These are phyloP conservation scores for Seriola rivoliana DNA, from an alignment of 2,113 vertebrate genomes.

Conservation along the genomic window DNA sequence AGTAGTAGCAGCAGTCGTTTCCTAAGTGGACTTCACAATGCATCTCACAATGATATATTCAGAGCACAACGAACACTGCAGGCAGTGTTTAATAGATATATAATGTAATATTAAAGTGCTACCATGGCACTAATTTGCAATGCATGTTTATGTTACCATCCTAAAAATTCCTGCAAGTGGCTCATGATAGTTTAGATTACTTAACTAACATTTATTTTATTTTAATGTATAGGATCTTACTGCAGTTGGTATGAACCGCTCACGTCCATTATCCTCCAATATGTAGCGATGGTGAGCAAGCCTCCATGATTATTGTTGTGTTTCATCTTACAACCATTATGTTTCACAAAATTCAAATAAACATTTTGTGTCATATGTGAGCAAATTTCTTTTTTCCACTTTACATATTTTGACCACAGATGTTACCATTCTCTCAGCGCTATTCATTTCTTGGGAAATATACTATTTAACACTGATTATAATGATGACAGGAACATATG, in stretches of 20 bases:
- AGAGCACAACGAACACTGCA: neutral
- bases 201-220: neutral
- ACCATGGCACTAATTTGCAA: too few species aligned
- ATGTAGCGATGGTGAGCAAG: neutral
- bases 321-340: neutral
- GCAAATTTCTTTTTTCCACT: too few species aligned
- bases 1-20: neutral
- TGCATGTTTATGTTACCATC: neutral
- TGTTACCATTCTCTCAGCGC: too few species aligned
- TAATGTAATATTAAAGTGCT: too few species aligned
- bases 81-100: neutral
- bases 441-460: neutral
- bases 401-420: too few species aligned
- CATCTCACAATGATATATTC: neutral
- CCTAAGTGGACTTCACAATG: neutral
- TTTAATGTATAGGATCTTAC: neutral
- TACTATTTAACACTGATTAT: neutral
- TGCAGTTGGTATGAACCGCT: neutral
- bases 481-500: neutral
- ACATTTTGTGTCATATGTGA: too few species aligned
- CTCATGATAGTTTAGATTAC: too few species aligned
- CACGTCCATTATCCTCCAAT: neutral
- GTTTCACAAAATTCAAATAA: too few species aligned
- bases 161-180: neutral
- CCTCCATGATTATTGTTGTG: neutral